Evolutionary conservation across 2,113 vertebrate species (phyloP).

Genomic region (Tachuris rubrigastra): DNA sequence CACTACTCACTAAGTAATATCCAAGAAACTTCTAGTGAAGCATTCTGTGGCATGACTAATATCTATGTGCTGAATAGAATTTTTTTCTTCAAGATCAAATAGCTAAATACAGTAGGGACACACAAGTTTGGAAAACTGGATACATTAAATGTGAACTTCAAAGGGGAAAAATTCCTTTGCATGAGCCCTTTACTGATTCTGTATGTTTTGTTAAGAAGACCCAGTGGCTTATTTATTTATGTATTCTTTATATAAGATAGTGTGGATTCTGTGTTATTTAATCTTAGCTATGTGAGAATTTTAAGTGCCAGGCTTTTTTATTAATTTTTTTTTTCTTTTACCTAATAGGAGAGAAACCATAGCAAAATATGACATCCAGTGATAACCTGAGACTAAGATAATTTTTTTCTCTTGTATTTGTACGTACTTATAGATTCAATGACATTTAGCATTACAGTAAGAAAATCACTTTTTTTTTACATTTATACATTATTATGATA

Average conservation of each 20-base stretch:
- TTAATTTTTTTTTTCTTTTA: neutral
- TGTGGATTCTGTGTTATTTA: neutral
- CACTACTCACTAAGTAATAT: neutral
- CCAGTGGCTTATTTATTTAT: neutral
- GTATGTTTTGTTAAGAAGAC: neutral
- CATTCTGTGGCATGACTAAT: neutral
- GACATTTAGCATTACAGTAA: neutral
- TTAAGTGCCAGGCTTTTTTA: neutral
- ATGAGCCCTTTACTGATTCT: neutral
- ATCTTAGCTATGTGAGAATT: neutral
- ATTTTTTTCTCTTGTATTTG: neutral
- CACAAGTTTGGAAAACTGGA: neutral
- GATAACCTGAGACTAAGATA: neutral
- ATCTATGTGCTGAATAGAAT: neutral
- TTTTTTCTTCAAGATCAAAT: neutral
- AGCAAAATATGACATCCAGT: neutral
- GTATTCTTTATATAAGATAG: neutral
- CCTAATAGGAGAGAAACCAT: neutral
- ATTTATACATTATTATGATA: neutral
- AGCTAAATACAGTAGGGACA: neutral
- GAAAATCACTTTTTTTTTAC: neutral
- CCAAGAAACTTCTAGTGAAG: neutral
- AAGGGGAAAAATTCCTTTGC: neutral
- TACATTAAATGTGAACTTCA: neutral
- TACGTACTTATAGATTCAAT: neutral